Evolutionary conservation across 30 jellyfish, hydroid and myxozoan genomes (phyloP).

Genomic region (Hydractinia symbiolongicarpus): DNA sequence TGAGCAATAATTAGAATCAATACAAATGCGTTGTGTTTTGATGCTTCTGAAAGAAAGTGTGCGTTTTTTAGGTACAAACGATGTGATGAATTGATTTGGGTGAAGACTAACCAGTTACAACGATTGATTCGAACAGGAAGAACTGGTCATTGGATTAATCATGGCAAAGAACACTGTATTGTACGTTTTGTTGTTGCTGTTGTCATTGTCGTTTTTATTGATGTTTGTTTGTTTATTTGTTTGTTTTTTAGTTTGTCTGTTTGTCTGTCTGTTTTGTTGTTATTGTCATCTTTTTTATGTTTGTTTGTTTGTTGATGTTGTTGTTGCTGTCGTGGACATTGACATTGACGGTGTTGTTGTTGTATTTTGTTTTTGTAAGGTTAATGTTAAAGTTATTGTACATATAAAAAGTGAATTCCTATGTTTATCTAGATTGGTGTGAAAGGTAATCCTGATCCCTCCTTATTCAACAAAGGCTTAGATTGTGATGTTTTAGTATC

Average conservation of each 20-base stretch:
- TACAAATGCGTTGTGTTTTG: too few species aligned
- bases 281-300: not conserved
- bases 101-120: constrained; percentile 93
- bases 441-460: constrained; percentile 83
- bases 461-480: constrained; percentile 48
- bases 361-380: not conserved
- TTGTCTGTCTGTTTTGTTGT: not conserved
- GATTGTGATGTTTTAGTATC: constrained; percentile 96
- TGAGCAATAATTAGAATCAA: too few species aligned
- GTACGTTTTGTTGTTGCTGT: constrained; percentile 34
- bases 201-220: too few species aligned
- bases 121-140: constrained; percentile 97
- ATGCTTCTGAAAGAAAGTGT: too few species aligned
- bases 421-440: constrained; percentile 72
- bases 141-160: constrained; percentile 99
- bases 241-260: not conserved
- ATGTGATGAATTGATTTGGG: constrained; percentile 96
- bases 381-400: not conserved
- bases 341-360: not conserved
- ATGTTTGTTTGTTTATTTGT: not conserved
- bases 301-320: not conserved
- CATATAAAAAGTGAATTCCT: not conserved
- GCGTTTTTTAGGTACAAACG: constrained; percentile 58
- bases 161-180: constrained; percentile 98
- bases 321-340: too few species aligned